Conservation (phyloP, 2,797 vertebrate genomes). For the Myotis planiceps region DNA sequence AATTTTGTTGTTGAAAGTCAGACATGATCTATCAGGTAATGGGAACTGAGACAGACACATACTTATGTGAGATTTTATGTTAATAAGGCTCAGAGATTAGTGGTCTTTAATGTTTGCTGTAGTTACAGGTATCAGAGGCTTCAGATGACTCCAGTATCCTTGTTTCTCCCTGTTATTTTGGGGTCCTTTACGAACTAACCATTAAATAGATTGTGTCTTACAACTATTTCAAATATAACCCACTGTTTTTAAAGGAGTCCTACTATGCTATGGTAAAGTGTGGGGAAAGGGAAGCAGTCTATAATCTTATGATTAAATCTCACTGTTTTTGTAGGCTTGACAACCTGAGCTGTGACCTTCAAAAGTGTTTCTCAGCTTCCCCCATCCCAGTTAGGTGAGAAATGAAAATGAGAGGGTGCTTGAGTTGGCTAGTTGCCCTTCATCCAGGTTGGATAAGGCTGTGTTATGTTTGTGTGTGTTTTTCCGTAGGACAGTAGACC, state of each 20-base stretch:
- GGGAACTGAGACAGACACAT: not conserved
- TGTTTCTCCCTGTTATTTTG: not conserved
- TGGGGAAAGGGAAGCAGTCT: not conserved
- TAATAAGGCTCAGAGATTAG: not conserved
- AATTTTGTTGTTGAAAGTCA: not conserved
- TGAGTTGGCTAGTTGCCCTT: not conserved
- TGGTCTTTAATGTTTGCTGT: not conserved
- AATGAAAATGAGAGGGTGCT: not conserved
- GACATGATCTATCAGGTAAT: not conserved
- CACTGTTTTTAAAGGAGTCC: not conserved
- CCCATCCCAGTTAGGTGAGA: not conserved
- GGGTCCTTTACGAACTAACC: not conserved
- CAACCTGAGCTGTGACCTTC: not conserved
- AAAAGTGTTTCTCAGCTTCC: not conserved
- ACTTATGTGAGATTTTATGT: not conserved
- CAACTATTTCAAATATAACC: not conserved
- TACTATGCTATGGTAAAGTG: not conserved
- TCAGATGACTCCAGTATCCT: not conserved
- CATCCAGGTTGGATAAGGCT: not conserved
- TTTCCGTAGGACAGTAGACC: not conserved
- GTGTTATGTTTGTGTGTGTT: not conserved
- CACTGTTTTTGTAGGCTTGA: not conserved
- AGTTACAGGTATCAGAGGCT: not conserved
- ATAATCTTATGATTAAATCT: not conserved
- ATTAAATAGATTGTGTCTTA: not conserved